Evolutionary conservation across 2,797 vertebrate genomes (phyloP).

Genomic region (Mus caroli): DNA sequence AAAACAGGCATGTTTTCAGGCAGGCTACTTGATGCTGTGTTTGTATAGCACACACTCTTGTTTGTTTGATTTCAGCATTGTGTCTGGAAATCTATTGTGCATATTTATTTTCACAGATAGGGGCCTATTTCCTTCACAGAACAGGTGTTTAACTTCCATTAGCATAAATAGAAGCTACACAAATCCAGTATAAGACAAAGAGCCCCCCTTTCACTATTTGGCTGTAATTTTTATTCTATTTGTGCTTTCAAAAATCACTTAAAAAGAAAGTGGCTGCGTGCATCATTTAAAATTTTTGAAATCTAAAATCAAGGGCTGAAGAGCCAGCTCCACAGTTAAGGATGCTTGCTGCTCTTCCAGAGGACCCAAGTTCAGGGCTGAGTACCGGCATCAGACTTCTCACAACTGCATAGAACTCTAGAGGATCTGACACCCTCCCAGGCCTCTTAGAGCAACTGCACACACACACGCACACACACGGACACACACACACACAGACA

Average conservation of each 20-base stretch:
- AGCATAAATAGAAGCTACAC: conserved; percentile 85
- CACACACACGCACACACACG: neutral
- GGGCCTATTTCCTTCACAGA: conserved; percentile 87
- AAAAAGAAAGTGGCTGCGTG: conserved; percentile 5
- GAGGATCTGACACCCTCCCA: neutral
- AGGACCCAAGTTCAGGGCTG: too few relatives aligned
- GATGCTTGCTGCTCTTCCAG: neutral
- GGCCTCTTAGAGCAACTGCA: neutral
- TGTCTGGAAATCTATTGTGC: conserved; percentile 85
- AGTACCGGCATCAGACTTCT: neutral
- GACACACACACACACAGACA: neutral
- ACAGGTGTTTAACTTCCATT: conserved; percentile 84
- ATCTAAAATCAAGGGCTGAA: neutral
- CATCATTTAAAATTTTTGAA: conserved; percentile 48
- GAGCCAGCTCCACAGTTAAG: neutral
- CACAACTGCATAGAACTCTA: neutral
- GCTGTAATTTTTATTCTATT: conserved; percentile 61
- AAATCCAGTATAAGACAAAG: conserved; percentile 57
- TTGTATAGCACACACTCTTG: conserved; percentile 79
- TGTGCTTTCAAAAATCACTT: conserved; percentile 56
- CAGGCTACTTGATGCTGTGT: conserved; percentile 77
- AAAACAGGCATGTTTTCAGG: conserved; percentile 81
- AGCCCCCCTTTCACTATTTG: conserved; percentile 59
- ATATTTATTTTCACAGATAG: conserved; percentile 89
- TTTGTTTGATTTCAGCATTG: conserved; percentile 85